Evolutionary conservation across 2,113 vertebrate genomes (phyloP).

Genomic region (Rhinichthys klamathensis): DNA sequence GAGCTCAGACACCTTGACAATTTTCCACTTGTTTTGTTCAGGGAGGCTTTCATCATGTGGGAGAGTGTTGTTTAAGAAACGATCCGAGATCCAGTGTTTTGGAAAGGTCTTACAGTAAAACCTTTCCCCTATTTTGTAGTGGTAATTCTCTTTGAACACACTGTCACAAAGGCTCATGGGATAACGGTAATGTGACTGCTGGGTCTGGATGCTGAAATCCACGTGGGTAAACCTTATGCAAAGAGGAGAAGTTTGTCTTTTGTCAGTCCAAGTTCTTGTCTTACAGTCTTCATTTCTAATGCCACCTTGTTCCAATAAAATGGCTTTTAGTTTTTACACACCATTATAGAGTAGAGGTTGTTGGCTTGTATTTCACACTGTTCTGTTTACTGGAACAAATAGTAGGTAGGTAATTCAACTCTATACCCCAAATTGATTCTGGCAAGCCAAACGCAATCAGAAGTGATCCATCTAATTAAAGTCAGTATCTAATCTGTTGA

Average conservation of each 20-base stretch:
- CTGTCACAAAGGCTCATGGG: conserved; percentile 22
- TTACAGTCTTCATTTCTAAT: background rate
- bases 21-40: conserved; percentile 29
- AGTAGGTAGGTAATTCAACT: conserved; percentile 19
- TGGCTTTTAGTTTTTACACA: background rate
- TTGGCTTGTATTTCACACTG: background rate
- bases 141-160: conserved; percentile 37
- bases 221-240: background rate
- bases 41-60: conserved; percentile 5
- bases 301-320: background rate
- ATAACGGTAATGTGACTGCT: background rate
- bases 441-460: conserved; percentile 18
- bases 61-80: conserved; percentile 28
- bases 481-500: conserved; percentile 22
- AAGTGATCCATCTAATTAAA: conserved; percentile 22
- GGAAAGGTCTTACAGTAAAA: conserved; percentile 40
- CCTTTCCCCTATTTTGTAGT: conserved; percentile 35
- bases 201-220: background rate
- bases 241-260: background rate
- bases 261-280: background rate
- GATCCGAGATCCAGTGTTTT: conserved; percentile 37
- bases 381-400: conserved; percentile 9
- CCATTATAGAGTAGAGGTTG: background rate
- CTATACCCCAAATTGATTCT: conserved; percentile 10
- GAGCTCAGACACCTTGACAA: conserved; percentile 35